Evolutionary conservation across 64 coral and sea anemone genomes (phyloP), one percentile per base, ranked within the genome.

Genomic region (Trachythela sp.): DNA sequence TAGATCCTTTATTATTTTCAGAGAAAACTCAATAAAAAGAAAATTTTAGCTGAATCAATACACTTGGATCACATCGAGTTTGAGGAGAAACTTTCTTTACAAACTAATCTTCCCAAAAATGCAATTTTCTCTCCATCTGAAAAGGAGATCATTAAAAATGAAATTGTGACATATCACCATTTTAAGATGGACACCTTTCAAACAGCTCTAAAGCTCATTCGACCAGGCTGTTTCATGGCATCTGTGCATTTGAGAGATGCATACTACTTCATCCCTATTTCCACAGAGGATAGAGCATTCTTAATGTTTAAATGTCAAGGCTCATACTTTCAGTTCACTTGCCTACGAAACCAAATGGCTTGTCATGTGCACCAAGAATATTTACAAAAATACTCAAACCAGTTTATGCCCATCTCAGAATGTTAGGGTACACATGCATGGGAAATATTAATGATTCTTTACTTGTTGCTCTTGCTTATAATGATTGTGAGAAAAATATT

Each of bases 361-460:
- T n/a, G n/a, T n/a, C n/a, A 29, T 75, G 83, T 91, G 77, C 89
- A 22, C 58, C 89, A 50, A 86, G 90, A 33, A 41, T 51, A 27
- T 91, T 86, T 42, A 86, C 83, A 3, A 86, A 84, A 84, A 43
- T 91, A 59, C 84, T 91, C 20, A 86, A 91, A 85, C 89, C 84
- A n/a, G 29, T 91, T 34, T 91, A 71, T 75, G 31, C 89, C 29
- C 54, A 86, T 32, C 84, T 86, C 7, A 45, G 89, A 36, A 56
- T 48, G 68, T 41, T 48, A 39, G 89, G 89, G 4, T 83, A 91
- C 33, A 85, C 59, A 85, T 90, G 77, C n/a, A 90, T 90, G 88
- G 88, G 88, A 10, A 75, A 90, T 48, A 90, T 84, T 84, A 77
- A 90, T 90, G 88, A 90, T 45, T 90, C 76, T 27, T 84, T 90